Percentiles rank a stretch among this genome's conserved stretches.
These are phyloP conservation scores for Gallinago undulata DNA, from an alignment of 2,113 vertebrate species.

Conservation along the genomic window DNA sequence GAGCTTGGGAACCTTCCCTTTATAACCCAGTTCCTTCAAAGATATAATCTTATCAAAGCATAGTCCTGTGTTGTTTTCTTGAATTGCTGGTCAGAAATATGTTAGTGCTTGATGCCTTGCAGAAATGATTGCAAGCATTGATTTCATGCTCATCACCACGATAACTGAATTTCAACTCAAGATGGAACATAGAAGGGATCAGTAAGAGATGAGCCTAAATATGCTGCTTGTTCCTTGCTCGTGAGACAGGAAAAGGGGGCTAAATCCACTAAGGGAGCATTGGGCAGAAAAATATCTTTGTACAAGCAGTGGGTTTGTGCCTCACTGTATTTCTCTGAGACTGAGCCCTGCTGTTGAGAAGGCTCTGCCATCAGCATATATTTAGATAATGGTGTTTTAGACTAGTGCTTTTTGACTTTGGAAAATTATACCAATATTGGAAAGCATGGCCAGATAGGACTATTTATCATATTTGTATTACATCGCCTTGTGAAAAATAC, in stretches of 20 bases:
- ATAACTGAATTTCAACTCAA: not conserved
- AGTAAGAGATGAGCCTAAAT: not conserved
- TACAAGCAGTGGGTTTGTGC: not conserved
- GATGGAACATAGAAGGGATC: not conserved
- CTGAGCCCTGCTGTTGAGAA: not conserved
- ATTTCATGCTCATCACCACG: not conserved
- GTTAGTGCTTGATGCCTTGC: not conserved
- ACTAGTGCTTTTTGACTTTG: not conserved
- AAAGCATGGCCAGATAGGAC: not conserved
- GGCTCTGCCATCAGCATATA: not conserved
- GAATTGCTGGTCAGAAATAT: not conserved
- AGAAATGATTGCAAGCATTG: not conserved
- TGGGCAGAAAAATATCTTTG: not conserved
- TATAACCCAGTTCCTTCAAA: not conserved
- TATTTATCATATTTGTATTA: conserved; percentile 4
- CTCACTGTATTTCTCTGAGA: not conserved
- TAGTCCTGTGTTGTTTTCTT: not conserved
- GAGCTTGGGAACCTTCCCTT: not conserved
- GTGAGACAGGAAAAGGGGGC: not conserved
- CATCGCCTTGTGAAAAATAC: not conserved
- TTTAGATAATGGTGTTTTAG: conserved; percentile 25
- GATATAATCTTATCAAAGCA: not conserved
- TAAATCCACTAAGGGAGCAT: not conserved
- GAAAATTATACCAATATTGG: not conserved
- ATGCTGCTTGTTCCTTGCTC: not conserved